Evolutionary conservation across 2,888 invertebrate species (phyloP), one percentile per base, ranked within the genome.

Genomic region (Napeogenes sylphis): DNA sequence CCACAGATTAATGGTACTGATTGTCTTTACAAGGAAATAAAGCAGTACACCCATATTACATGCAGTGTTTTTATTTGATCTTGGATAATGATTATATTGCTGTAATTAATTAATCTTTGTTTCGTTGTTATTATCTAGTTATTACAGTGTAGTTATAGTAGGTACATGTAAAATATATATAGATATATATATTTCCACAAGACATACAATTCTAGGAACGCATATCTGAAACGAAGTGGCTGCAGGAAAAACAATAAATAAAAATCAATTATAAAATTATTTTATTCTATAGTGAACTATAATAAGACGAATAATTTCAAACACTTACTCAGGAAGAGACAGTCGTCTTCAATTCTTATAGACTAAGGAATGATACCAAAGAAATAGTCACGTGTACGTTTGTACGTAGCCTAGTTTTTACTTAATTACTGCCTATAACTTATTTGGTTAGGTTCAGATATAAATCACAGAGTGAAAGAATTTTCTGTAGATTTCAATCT

Each of bases 291-390:
- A 8, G 51, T 51, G 10, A n/a, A 51, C 12, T 30, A 10, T 30
- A 30, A 51, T 12, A 51, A 10, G 30, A 51, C 8, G 21, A 8
- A n/a, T 47, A 2, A 4, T 6, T 47, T 14, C 13, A 47, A 21
- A 47, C 47, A 47, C 21, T 30, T 51, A 51, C n/a, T 10, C 51
- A 51, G 21, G 21, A 10, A 12, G 30, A 51, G 51, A 30, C 51
- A 51, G 51, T 51, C 51, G 51, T n/a, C 12, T 51, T 12, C 30
- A 30, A 51, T 51, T 51, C 51, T 30, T 51, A 51, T 30, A 8
- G 6, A 51, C 21, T 51, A 51, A 51, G 21, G 51, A 21, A 51
- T 21, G 30, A 51, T 51, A 30, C 10, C 10, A 51, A 51, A 21
- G 30, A 21, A 51, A 30, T 51, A 51, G 8, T 51, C 30, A 51